phyloP scores from a whole-genome alignment of 2,888 invertebrate species.

The Tiliacea aurago region DNA sequence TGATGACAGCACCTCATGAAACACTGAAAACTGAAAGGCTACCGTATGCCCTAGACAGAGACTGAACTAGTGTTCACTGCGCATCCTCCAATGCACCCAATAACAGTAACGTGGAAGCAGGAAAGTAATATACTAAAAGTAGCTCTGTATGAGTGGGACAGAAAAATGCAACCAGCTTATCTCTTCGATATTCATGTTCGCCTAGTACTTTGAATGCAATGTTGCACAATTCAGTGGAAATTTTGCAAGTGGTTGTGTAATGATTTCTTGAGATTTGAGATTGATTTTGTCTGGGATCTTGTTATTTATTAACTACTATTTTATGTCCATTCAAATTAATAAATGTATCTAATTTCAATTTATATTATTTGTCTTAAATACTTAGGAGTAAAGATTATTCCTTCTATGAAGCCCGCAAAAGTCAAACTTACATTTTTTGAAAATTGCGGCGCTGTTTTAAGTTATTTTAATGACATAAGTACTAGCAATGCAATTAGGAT shows the following conservation, averaged over 20 bases:
- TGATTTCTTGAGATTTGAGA: too few relatives aligned
- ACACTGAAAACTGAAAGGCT: slow-evolving; percentile 26
- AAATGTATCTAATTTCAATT: neutral
- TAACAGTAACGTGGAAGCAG: slow-evolving; percentile 35
- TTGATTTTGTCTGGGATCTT: too few relatives aligned
- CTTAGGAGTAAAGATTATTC: too few relatives aligned
- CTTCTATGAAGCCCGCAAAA: neutral
- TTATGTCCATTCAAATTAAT: neutral
- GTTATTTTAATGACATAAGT: too few relatives aligned
- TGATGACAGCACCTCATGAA: slow-evolving; percentile 19
- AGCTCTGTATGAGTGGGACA: slow-evolving; percentile 26
- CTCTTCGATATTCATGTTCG: slow-evolving; percentile 33
- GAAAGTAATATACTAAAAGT: slow-evolving; percentile 21
- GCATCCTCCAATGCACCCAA: slow-evolving; percentile 46
- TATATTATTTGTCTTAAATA: neutral
- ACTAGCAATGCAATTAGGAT: neutral
- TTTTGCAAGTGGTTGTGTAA: slow-evolving; percentile 9
- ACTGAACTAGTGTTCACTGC: slow-evolving; percentile 28
- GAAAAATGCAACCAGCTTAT: slow-evolving; percentile 35
- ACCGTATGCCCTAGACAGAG: slow-evolving; percentile 38
- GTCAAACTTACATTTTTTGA: neutral
- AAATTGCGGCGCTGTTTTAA: neutral
- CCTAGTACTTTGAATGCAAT: slow-evolving; percentile 47
- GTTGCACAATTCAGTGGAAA: slow-evolving; percentile 33
- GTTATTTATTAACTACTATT: neutral